Conservation (phyloP, 1,140 invertebrate genomes). For the Camponotus floridanus region DNA sequence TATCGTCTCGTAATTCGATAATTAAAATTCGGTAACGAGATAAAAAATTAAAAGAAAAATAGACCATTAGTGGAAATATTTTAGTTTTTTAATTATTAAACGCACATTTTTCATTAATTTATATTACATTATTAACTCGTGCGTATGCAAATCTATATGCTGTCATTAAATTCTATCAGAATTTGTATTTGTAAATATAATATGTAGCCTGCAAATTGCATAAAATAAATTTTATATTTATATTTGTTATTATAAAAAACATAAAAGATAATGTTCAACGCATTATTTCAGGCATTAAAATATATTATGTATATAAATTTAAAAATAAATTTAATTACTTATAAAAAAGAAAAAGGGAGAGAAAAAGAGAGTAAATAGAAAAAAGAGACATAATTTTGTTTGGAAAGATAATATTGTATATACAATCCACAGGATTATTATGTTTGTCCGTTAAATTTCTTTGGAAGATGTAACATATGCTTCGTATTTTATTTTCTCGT, state of each 20-base stretch:
- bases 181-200: background rate
- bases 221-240: background rate
- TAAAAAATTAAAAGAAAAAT: no score
- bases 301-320: background rate
- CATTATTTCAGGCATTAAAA: background rate
- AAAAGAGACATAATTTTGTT: slow-evolving; percentile 10
- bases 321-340: background rate
- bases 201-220: background rate
- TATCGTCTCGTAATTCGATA: background rate
- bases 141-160: background rate
- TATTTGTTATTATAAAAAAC: background rate
- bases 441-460: slow-evolving; percentile 65
- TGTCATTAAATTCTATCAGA: background rate
- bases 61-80: no score
- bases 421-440: slow-evolving; percentile 45
- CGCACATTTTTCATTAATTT: background rate
- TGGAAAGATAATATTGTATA: slow-evolving; percentile 27
- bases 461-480: slow-evolving; percentile 64
- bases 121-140: background rate
- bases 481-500: slow-evolving; percentile 51
- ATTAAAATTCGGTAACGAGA: background rate
- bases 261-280: background rate
- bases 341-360: background rate
- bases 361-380: background rate
- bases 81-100: background rate